Conservation (phyloP, 2,797 vertebrate genomes). For the Pyrocephalus nanus region DNA sequence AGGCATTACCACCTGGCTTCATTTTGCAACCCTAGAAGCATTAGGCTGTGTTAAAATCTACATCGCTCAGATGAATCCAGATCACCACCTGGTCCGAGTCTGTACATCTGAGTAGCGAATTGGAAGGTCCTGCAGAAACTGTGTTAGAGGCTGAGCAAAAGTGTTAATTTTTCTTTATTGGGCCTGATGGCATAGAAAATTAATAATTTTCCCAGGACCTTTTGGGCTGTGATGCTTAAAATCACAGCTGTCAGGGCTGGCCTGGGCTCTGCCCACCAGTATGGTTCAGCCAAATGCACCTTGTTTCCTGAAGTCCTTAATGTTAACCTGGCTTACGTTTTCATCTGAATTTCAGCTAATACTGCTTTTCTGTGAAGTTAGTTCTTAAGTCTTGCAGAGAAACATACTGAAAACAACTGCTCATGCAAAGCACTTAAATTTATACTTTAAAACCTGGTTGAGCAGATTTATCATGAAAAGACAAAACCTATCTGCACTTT, state of each 20-base stretch:
- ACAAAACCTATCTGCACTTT: neutral
- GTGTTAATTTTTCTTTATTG: neutral
- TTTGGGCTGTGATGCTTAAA: neutral
- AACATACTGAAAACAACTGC: neutral
- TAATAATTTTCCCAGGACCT: neutral
- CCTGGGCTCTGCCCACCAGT: neutral
- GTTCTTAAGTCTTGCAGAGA: neutral
- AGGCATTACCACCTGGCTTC: neutral
- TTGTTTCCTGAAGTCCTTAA: neutral
- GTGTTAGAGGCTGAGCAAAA: neutral
- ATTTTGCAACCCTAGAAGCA: neutral
- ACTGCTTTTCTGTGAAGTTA: neutral
- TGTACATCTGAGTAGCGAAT: neutral
- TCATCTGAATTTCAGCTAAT: neutral
- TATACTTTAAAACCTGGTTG: neutral
- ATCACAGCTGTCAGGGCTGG: neutral
- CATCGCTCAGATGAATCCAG: neutral
- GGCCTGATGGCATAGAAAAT: neutral
- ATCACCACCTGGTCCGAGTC: neutral
- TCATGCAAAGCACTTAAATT: neutral
- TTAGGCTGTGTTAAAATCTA: neutral
- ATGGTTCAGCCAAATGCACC: neutral
- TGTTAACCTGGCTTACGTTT: neutral
- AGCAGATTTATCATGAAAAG: neutral
- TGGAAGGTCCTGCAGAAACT: neutral